Base-by-base conservation (phyloP, 1,140 invertebrate genomes). In the Penaeus indicus region DNA sequence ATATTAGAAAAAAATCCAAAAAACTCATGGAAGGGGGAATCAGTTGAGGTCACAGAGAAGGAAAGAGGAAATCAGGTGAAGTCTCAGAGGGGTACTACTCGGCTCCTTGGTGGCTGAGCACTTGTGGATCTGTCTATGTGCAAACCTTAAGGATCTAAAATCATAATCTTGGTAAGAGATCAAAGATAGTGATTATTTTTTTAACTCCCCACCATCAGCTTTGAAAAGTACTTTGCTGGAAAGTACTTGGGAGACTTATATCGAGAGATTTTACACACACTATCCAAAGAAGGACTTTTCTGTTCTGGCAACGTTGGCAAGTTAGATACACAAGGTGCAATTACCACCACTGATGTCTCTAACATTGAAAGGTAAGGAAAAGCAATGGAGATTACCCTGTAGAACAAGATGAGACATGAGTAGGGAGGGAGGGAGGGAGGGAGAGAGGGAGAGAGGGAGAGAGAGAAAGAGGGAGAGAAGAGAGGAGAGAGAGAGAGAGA, bases 211-310 rank as follows among this genome's bases (percentile, higher is more conserved):
- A 82, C 42, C 89, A 90, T 62, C 91, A 95, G 95, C 86, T 95
- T 96, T 92, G 95, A 96, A 92, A 96, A 96, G 91, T 94, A 95
- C 95, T 97, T 98, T 91, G 96, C 96, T 1, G 97, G 97, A 38
- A 98, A 98, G 96, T 99, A 98, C 92, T 95, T 98, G 94, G 97
- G 97, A 1, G 95, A 96, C 91, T 89, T 96, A 25, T 94, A 94
- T 0, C 93, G 95, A 27, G 92, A 94, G 72, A 93, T 95, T 83
- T 90, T 96, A 25, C 92, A 94, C 16, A 93, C 93, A 88, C 92
- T 95, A 32, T 93, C 92, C 21, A 92, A 94, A 89, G 92, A 94
- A 85, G 93, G 93, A n/a, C 91, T 95, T 47, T 92, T 96, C 21
- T 95, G 95, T 91, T 90, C 92, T 79, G 94, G 94, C 62, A 91